Base-by-base conservation (phyloP, 2,888 invertebrate species). In the Keiferia lycopersicella region DNA sequence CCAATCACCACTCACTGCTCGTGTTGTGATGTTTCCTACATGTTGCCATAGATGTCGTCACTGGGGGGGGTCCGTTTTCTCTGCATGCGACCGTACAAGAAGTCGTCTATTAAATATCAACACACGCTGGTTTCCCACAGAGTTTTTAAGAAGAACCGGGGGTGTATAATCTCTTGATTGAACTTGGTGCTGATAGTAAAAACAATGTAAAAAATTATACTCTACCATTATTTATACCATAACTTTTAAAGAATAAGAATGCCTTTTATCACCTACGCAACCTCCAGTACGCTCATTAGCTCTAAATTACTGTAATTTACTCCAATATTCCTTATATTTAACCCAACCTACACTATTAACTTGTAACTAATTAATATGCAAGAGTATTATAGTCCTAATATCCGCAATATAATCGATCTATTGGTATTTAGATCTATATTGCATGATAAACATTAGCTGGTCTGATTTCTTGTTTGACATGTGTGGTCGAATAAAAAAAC, bases 351-450 rank as follows among this genome's bases (percentile, higher is more conserved):
- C 56, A 34, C 56, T 34, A 56, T 56, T 34, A 56, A 56, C 56
- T 34, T 34, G 34, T 56, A 56, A 34, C 34, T 34, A 34, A 56
- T 56, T 56, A 56, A 56, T 34, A 53, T 53, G 51, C 51, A 53
- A 34, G 16, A 30, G 8, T 34, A 16, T 56, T 56, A 26, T 26
- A 30, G 4, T 16, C 30, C n/a, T 30, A 14, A 53, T 53, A 56
- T 56, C 56, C 34, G 12, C 56, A n/a, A 56, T n/a, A 56, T 34
- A 56, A 56, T 56, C 56, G 30, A 56, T 34, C n/a, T n/a, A 56
- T 30, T 30, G 56, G 56, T 26, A 56, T 56, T 56, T 34, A n/a
- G 30, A 56, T 56, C 14, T 26, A 30, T 34, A 26, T 56, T 6
- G 56, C 12, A 56, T 30, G 14, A 30, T 30, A 56, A 56, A 56